Percentiles rank a stretch among this genome's conserved stretches.
Evolutionary conservation across 2,888 invertebrate species (phyloP).

Genomic region (Drosophila histrio): DNA sequence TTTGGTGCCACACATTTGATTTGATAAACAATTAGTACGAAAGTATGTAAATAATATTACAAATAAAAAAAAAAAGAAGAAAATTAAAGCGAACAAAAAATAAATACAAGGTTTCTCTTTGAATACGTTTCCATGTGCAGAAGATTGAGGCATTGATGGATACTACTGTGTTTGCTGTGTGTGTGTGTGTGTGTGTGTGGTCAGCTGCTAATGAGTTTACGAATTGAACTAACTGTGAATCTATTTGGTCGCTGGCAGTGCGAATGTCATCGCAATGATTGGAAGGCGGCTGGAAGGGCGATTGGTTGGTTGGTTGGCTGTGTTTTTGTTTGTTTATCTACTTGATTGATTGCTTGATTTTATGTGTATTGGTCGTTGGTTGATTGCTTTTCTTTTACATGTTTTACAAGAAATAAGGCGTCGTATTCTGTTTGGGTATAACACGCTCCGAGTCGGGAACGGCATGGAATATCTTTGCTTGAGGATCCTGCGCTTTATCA

Average conservation of each 20-base stretch:
- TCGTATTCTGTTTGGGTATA: slow-evolving; percentile 95
- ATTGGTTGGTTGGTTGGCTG: slow-evolving; percentile 1
- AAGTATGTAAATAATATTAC: slow-evolving; percentile 1
- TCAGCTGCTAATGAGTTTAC: slow-evolving; percentile 2
- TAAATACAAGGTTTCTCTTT: slow-evolving; percentile 23
- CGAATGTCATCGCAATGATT: slow-evolving; percentile 4
- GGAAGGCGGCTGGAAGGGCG: slow-evolving; percentile 1
- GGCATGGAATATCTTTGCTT: slow-evolving; percentile 95
- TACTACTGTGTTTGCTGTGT: not conserved
- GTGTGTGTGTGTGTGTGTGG: slow-evolving; percentile 5
- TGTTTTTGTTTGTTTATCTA: not conserved
- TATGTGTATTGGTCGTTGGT: not conserved
- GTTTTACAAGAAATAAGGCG: slow-evolving; percentile 97
- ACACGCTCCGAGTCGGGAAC: slow-evolving; percentile 97
- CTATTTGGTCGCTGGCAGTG: slow-evolving; percentile 31
- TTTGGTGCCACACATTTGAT: slow-evolving; percentile 28
- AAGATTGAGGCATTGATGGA: not conserved
- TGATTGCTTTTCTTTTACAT: slow-evolving; percentile 1
- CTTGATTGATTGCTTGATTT: not conserved
- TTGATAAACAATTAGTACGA: slow-evolving; percentile 28
- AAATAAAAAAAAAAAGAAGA: slow-evolving; percentile 12
- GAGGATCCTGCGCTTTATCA: slow-evolving; percentile 90
- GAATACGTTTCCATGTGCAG: slow-evolving; percentile 6
- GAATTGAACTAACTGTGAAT: not conserved
- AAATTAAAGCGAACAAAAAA: slow-evolving; percentile 1